Conservation (phyloP, 35 echinoderm and acorn worm species). For the Hemicentrotus pulcherrimus region DNA sequence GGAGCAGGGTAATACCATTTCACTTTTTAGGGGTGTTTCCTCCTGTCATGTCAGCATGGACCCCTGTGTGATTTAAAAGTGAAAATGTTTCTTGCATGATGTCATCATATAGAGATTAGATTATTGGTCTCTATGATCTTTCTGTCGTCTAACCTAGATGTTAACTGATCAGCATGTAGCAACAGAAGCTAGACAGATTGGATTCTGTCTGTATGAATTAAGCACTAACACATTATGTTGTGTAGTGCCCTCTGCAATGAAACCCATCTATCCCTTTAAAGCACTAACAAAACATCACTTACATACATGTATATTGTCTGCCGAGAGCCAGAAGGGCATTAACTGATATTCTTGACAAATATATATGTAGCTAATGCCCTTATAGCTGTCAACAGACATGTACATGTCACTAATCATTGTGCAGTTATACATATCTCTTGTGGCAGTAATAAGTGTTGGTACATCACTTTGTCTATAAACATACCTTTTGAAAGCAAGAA, state of each 20-base stretch:
- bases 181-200: background rate
- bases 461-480: too few relatives aligned
- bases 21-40: background rate
- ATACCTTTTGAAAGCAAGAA: too few relatives aligned
- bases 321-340: too few relatives aligned
- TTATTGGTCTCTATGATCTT: background rate
- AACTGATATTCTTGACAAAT: too few relatives aligned
- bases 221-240: background rate
- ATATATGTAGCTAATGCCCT: too few relatives aligned
- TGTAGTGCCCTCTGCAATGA: too few relatives aligned
- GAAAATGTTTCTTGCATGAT: background rate
- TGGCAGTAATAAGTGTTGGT: too few relatives aligned
- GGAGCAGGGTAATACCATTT: conserved; percentile 48
- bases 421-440: too few relatives aligned
- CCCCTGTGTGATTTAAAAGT: background rate
- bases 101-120: background rate
- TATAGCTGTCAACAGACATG: too few relatives aligned
- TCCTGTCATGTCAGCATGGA: conserved; percentile 18
- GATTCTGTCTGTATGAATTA: background rate
- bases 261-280: too few relatives aligned
- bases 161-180: background rate
- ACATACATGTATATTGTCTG: background rate
- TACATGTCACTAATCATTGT: too few relatives aligned
- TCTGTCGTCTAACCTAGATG: conserved; percentile 12
- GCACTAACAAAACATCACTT: background rate